Evolutionary conservation across 2,888 invertebrate species (phyloP), one percentile per base, ranked within the genome.

Genomic region (Melieria omissa): DNA sequence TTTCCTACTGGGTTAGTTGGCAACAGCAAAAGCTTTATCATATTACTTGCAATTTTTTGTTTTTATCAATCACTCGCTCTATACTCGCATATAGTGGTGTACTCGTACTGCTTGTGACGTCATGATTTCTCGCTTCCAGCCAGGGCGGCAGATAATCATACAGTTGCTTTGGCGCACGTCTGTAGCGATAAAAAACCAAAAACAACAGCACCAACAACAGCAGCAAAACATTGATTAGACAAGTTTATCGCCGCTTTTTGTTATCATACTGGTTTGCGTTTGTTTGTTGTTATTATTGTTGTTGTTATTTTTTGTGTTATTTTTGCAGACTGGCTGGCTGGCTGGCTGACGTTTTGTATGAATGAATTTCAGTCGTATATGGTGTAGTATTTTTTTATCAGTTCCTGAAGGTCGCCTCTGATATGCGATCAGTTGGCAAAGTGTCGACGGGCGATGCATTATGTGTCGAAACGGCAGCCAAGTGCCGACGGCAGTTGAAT

Each of bases 341-440:
- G 16, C 57, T 57, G 8, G 16, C 14, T 57, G 57, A 16, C 63
- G 57, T 74, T 71, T 77, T 75, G 71, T 29, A 29, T 29, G 29
- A 29, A 29, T 29, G 29, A 29, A 29, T 29, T 29, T 29, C 29
- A 29, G 73, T 76, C 67, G 73, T 74, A 75, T 7, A 14, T 57
- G n/a, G 1, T 3, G 16, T 46, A 57, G 45, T 49, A 14, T 49
- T 63, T 75, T 75, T 76, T 77, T 76, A 77, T 77, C 77, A 77
- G 74, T 74, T 65, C 57, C 66, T 69, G 73, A 75, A 77, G 75
- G 77, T 73, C 74, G 75, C 75, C 73, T 73, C 72, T 75, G 76
- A 76, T 77, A 76, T 73, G 71, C 65, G 61, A 65, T 64, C 70
- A 29, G 63, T 70, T 55, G 57, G 52, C 12, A 16, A n/a, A 55